Conservation (phyloP, 64 coral and sea anemone species). For the Pachyseris speciosa region DNA sequence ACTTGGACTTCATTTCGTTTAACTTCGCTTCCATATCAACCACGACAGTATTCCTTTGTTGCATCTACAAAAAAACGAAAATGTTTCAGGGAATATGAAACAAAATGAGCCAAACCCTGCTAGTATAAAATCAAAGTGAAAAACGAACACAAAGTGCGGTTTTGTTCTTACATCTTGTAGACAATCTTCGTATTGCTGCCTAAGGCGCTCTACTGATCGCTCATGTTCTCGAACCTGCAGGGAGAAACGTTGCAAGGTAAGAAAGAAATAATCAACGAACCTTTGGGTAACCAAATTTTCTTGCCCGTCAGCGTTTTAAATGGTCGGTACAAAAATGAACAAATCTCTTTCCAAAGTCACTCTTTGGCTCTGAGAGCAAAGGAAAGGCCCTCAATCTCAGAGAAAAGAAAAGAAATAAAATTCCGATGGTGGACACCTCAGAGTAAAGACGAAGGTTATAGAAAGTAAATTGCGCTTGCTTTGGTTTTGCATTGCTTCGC, state of each 20-base stretch:
- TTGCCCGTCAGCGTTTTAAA: no score
- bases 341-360: no score
- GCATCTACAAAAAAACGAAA: conserved; percentile 57
- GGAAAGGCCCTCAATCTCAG: background rate
- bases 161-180: conserved; percentile 82
- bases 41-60: conserved; percentile 77
- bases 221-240: conserved; percentile 89
- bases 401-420: no score
- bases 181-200: conserved; percentile 93
- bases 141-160: background rate
- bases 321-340: no score
- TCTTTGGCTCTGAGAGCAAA: no score
- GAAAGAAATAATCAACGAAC: no score
- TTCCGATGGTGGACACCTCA: no score
- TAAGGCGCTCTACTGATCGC: conserved; percentile 74
- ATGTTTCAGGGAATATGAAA: background rate
- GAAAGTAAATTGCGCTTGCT: no score
- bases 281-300: no score
- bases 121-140: background rate
- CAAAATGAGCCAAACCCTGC: background rate
- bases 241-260: background rate
- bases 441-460: no score
- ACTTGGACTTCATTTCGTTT: conserved; percentile 90
- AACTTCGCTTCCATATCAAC: conserved; percentile 88
- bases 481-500: no score